phyloP scores from a whole-genome alignment of 1,140 invertebrate species.

The Drosophila malerkotliana region DNA sequence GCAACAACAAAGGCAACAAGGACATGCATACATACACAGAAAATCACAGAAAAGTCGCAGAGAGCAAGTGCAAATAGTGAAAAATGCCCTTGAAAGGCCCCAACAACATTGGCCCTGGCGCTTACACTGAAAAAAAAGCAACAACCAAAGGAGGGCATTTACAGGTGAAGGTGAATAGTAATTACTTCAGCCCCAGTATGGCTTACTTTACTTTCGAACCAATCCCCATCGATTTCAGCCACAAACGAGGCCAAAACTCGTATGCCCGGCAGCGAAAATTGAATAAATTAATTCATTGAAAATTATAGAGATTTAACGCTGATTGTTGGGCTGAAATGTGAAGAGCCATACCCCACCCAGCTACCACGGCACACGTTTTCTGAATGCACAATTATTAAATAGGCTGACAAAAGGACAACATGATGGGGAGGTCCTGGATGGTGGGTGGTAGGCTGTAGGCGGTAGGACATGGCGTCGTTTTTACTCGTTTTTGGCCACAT shows the following conservation, averaged over 20 bases:
- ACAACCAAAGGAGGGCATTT: constrained; percentile 18
- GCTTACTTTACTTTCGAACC: neutral
- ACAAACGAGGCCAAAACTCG: constrained; percentile 8
- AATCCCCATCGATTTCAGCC: constrained; percentile 25
- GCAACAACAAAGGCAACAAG: constrained; percentile 61
- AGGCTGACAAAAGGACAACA: constrained; percentile 65
- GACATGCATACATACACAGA: constrained; percentile 44
- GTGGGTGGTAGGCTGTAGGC: constrained; percentile 5
- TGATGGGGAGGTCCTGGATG: neutral
- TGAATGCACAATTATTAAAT: constrained; percentile 80
- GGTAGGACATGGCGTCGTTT: constrained; percentile 47
- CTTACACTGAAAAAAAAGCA: neutral
- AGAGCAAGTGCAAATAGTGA: constrained; percentile 72
- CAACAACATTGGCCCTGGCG: constrained; percentile 69
- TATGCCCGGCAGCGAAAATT: constrained; percentile 59
- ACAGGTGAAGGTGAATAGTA: constrained; percentile 58
- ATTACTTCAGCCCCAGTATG: constrained; percentile 12
- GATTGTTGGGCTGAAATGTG: constrained; percentile 38
- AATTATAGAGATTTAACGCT: constrained; percentile 65
- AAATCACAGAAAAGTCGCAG: constrained; percentile 28
- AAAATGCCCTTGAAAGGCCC: constrained; percentile 76
- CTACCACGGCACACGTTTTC: constrained; percentile 54
- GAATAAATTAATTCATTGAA: constrained; percentile 72
- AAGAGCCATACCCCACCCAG: constrained; percentile 8
- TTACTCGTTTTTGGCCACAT: constrained; percentile 49